These are phyloP conservation scores for Drosophila trapezifrons DNA, from an alignment of 1,140 invertebrate species.

Conservation along the genomic window DNA sequence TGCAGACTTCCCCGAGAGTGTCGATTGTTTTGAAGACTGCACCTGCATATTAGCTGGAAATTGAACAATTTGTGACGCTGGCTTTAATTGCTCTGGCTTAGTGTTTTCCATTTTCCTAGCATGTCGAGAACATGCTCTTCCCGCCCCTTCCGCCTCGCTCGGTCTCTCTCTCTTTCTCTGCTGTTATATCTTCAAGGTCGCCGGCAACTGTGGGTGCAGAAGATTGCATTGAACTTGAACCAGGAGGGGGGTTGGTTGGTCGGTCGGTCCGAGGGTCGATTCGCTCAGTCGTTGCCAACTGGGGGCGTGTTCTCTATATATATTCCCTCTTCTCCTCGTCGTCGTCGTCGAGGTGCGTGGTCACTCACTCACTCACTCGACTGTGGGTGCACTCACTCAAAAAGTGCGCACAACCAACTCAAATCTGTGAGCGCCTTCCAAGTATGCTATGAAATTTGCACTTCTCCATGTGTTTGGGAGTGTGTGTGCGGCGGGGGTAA, in stretches of 20 bases:
- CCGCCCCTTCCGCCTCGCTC: not conserved
- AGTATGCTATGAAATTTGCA: constrained; percentile 59
- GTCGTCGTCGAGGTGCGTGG: constrained; percentile 23
- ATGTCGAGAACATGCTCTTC: constrained; percentile 31
- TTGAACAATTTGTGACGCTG: constrained; percentile 31
- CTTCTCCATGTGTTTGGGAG: constrained; percentile 3
- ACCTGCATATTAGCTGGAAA: constrained; percentile 23
- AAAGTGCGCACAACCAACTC: constrained; percentile 8
- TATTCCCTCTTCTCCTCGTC: not conserved
- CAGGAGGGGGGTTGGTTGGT: constrained; percentile 37
- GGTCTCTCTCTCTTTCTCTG: not conserved
- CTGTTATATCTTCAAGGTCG: constrained; percentile 56
- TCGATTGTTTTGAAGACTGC: not conserved
- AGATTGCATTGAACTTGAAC: constrained; percentile 79
- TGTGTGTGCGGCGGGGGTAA: constrained; percentile 2
- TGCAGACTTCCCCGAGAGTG: constrained; percentile 6
- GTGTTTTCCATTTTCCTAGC: constrained; percentile 3
- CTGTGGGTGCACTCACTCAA: constrained; percentile 28
- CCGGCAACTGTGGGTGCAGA: constrained; percentile 33
- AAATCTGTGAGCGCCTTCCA: constrained; percentile 42
- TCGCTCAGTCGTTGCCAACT: constrained; percentile 45
- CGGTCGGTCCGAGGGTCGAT: constrained; percentile 1
- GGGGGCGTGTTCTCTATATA: constrained; percentile 60
- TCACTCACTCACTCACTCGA: constrained; percentile 12
- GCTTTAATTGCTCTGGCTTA: constrained; percentile 30